These are phyloP conservation scores for Linnaemya vulpina DNA, from an alignment of 2,888 invertebrate species.

Conservation along the genomic window DNA sequence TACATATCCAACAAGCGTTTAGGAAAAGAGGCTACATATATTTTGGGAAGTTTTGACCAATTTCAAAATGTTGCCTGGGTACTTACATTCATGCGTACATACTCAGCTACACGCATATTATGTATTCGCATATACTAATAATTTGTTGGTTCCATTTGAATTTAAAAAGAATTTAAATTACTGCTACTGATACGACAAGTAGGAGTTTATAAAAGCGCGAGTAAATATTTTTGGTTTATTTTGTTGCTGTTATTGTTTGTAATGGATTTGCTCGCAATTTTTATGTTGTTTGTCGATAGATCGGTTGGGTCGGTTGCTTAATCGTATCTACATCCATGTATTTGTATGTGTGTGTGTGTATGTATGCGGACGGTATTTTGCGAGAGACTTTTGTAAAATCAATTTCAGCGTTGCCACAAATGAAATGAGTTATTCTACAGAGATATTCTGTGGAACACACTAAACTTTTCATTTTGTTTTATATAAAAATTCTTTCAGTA, in stretches of 20 bases:
- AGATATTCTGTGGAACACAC: too few species aligned
- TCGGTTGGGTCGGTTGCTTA: conserved; percentile 37
- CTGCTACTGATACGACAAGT: conserved; percentile 30
- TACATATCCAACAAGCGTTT: too few species aligned
- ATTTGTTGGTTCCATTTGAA: conserved; percentile 41
- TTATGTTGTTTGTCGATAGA: conserved; percentile 56
- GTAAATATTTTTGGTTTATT: conserved; percentile 53
- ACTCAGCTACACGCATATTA: background rate
- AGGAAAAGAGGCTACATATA: too few species aligned
- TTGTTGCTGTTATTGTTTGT: conserved; percentile 58
- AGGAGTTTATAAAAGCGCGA: conserved; percentile 42
- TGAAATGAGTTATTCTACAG: background rate
- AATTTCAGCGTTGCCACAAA: conserved; percentile 22
- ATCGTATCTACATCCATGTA: conserved; percentile 2
- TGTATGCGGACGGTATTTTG: conserved; percentile 21
- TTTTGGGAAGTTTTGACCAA: background rate
- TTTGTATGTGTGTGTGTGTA: too few species aligned
- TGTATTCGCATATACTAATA: too few species aligned
- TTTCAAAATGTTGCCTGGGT: background rate
- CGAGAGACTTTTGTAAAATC: conserved; percentile 51
- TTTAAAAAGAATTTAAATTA: conserved; percentile 56
- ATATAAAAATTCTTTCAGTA: too few species aligned
- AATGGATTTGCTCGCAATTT: conserved; percentile 65
- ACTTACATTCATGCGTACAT: conserved; percentile 8
- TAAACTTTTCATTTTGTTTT: too few species aligned